Conservation (phyloP, 2,888 invertebrate genomes). For the Dendrolimus houi region DNA sequence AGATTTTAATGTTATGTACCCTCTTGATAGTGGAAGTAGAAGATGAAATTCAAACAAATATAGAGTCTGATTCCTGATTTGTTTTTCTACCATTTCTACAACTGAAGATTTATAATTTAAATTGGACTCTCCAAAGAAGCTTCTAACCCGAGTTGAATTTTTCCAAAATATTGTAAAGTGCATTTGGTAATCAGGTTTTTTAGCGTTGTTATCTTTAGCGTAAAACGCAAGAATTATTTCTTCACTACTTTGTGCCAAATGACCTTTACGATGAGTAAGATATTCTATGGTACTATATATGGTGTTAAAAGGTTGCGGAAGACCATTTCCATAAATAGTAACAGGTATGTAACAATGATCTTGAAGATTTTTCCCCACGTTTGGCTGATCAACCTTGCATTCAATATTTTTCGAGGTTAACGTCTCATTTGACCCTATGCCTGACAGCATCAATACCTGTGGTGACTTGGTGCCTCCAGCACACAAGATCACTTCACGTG, state of each 20-base stretch:
- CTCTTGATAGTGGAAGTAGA: neutral
- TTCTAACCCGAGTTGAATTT: no score
- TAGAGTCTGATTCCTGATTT: no score
- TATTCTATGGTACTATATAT: constrained; percentile 14
- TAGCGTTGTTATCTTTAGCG: constrained; percentile 19
- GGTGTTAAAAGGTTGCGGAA: constrained; percentile 9
- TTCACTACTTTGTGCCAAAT: no score
- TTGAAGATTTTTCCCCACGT: constrained; percentile 13
- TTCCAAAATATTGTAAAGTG: constrained; percentile 10
- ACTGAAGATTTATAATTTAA: no score
- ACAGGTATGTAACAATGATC: constrained; percentile 7
- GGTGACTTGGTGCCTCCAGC: constrained; percentile 42
- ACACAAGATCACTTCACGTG: constrained; percentile 41
- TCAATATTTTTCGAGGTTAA: constrained; percentile 12
- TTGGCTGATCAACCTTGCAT: constrained; percentile 7
- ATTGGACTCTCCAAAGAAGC: no score
- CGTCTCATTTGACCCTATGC: constrained; percentile 29
- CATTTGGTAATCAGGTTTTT: constrained; percentile 9
- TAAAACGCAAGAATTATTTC: constrained; percentile 10
- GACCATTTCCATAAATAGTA: constrained; percentile 4
- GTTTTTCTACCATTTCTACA: no score
- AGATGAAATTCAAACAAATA: no score
- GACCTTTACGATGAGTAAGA: no score
- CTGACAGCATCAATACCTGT: constrained; percentile 24
- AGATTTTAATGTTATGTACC: constrained; percentile 1